phyloP scores from a whole-genome alignment of 2,888 invertebrate genomes.

The Diadromus collaris region DNA sequence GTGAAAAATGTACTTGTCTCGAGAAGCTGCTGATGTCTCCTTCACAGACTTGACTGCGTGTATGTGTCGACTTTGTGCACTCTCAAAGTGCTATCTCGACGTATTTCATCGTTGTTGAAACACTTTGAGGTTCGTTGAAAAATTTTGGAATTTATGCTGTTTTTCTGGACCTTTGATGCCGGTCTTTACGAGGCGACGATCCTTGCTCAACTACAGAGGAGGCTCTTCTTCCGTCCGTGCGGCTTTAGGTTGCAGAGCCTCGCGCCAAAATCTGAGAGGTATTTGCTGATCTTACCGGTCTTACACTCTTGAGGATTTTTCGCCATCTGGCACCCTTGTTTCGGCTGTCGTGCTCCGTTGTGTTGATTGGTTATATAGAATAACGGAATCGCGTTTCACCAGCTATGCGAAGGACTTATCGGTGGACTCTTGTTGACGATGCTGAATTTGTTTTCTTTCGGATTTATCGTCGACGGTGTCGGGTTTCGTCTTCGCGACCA shows the following conservation, averaged over 20 bases:
- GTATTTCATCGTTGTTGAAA: not conserved
- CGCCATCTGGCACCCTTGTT: not conserved
- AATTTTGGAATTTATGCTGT: too few relatives aligned
- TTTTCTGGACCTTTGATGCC: not conserved
- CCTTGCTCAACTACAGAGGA: not conserved
- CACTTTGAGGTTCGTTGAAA: not conserved
- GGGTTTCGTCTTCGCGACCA: not conserved
- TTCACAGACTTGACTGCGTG: not conserved
- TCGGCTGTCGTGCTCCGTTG: not conserved
- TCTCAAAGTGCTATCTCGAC: not conserved
- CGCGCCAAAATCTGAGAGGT: not conserved
- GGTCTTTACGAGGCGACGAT: not conserved
- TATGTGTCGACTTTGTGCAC: not conserved
- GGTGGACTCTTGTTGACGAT: not conserved
- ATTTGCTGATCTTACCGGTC: not conserved
- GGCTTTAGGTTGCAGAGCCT: not conserved
- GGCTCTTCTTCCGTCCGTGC: not conserved
- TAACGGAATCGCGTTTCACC: not conserved
- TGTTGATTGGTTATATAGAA: not conserved
- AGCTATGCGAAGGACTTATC: not conserved
- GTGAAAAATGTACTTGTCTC: constrained; percentile 24
- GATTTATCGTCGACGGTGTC: not conserved
- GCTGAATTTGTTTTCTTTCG: not conserved
- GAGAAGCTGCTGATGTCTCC: not conserved
- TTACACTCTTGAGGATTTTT: not conserved